Base-by-base conservation (phyloP, 1,140 invertebrate species). In the Metopolophium dirhodum region DNA sequence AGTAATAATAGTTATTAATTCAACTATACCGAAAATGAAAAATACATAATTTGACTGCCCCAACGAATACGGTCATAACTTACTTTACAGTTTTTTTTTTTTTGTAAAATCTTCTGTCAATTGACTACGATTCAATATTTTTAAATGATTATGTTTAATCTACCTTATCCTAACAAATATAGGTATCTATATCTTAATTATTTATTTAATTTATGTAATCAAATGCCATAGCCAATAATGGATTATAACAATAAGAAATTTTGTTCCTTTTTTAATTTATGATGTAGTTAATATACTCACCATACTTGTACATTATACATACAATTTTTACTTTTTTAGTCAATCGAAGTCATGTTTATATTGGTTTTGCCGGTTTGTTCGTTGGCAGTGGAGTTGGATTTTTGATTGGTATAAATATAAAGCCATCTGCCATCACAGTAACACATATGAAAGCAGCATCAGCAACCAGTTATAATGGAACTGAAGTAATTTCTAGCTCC, bases 361-460 rank as follows among this genome's bases (percentile, higher is more conserved):
- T 87, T 82, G 90, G 93, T 35, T 61, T 68, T 94, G 57, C 57
- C 51, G 93, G 93, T 68, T 54, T 94, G 26, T 88, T 94, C 45
- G 47, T 94, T 20, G 93, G 93, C 41, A 82, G 93, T 54, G 90
- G 93, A 45, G 57, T 92, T 26, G 85, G 82, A 4, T 87, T 86
- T 41, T 82, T 92, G 26, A 87, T 94, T 77, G 85, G 91, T 45
- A n/a, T 92, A 23, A 83, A 35, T 88, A 41, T 94, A 77, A 92
- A 92, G 9, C 90, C 90, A 85, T 87, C 85, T 45, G 68, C 91
- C 1, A 93, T 83, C 35, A 92, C 35, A 30, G 85, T 94, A 30
- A 91, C 93, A n/a, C 91, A 87, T 61, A 94, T 94, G 93, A 94
- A 91, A 94, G 93, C 93, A 47, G 85, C 37, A 23, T 86, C 91